These are phyloP conservation scores for Eumacrocentrus americanus DNA, from an alignment of 2,888 invertebrate genomes.

Conservation along the genomic window DNA sequence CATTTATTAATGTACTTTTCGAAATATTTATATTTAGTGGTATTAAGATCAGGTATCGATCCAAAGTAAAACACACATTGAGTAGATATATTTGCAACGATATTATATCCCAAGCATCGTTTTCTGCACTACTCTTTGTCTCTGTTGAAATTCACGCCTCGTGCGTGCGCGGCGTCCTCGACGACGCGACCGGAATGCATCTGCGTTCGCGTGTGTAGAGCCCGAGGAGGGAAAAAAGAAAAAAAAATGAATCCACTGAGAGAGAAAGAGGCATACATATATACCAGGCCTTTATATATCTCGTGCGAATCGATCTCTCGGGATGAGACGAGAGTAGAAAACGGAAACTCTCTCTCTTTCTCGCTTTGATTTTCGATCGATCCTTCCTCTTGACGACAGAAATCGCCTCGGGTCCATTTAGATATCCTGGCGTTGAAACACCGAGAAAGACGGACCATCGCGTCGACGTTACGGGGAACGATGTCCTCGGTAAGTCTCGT, in stretches of 20 bases:
- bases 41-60: no score
- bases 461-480: slow-evolving; percentile 18
- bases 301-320: not conserved
- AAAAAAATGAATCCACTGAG: no score
- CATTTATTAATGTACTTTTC: no score
- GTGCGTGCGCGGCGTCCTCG: slow-evolving; percentile 9
- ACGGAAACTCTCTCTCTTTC: not conserved
- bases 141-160: slow-evolving; percentile 4
- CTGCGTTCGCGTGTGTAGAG: not conserved
- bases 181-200: slow-evolving; percentile 6
- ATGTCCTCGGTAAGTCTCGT: no score
- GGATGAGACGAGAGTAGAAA: not conserved
- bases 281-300: not conserved
- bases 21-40: no score
- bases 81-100: no score
- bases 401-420: not conserved
- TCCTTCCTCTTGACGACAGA: not conserved
- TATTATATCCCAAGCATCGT: not conserved
- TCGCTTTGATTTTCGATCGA: not conserved
- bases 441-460: slow-evolving; percentile 15
- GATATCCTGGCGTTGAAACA: not conserved
- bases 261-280: not conserved
- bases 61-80: no score
- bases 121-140: slow-evolving; percentile 1
- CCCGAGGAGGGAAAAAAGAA: not conserved